These are phyloP conservation scores for Anastatus disparis DNA, from an alignment of 1,140 invertebrate genomes.

Conservation along the genomic window DNA sequence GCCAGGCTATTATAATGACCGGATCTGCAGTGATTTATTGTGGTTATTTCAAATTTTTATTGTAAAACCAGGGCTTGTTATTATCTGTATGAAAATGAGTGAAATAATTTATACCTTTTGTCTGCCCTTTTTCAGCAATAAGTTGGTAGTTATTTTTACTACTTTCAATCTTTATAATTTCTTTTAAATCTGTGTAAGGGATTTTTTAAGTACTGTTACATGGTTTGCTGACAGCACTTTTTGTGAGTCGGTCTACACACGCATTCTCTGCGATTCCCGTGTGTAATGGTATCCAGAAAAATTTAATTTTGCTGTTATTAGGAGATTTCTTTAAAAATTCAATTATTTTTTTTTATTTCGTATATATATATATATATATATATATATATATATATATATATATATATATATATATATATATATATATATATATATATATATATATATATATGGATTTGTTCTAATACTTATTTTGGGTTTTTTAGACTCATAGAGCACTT, in stretches of 20 bases:
- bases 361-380: no score
- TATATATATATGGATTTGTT: no score
- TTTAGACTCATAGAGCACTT: no score
- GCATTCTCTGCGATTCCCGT: neutral
- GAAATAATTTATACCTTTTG: neutral
- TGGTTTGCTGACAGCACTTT: neutral
- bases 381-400: no score
- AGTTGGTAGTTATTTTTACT: neutral
- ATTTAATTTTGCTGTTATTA: neutral
- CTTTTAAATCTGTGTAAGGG: neutral
- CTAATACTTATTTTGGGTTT: no score
- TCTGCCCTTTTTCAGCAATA: neutral
- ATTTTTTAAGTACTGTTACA: neutral
- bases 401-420: no score
- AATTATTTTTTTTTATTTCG: neutral
- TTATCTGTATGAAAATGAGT: neutral
- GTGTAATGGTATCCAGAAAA: conserved; percentile 1
- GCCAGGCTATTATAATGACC: neutral
- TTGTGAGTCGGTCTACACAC: neutral
- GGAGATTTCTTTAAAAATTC: neutral
- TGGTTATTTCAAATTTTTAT: neutral
- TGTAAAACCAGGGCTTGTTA: neutral
- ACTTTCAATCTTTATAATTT: neutral
- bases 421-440: no score
- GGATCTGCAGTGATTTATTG: neutral